These are phyloP conservation scores for Brachionus plicatilis DNA, from an alignment of 1,140 invertebrate genomes.

Conservation along the genomic window DNA sequence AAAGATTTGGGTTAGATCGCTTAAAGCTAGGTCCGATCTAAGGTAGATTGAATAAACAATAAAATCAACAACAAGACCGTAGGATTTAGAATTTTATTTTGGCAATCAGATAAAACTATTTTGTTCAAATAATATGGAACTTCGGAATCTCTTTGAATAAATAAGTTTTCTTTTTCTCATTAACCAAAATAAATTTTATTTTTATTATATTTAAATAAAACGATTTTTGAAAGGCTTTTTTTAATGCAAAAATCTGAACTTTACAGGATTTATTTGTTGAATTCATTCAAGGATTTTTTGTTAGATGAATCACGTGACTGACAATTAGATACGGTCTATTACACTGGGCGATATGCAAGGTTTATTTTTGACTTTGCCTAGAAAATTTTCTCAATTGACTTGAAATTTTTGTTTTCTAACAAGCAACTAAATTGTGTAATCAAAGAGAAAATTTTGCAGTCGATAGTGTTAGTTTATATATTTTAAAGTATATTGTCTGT, in stretches of 20 bases:
- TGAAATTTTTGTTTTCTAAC: background rate
- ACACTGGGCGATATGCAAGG: background rate
- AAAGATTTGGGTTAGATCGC: too few relatives aligned
- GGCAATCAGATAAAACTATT: too few relatives aligned
- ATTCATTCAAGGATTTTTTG: background rate
- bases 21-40: too few relatives aligned
- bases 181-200: background rate
- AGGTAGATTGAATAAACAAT: too few relatives aligned
- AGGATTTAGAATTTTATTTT: too few relatives aligned
- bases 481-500: background rate
- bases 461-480: background rate
- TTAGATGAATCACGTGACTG: background rate
- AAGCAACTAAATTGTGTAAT: background rate
- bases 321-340: background rate
- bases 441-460: background rate
- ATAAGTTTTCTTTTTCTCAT: background rate
- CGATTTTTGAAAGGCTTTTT: background rate
- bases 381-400: background rate
- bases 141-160: background rate
- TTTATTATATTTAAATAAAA: background rate
- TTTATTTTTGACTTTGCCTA: background rate
- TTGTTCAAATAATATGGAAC: too few relatives aligned
- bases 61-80: too few relatives aligned
- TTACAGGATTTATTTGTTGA: background rate
- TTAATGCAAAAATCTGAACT: background rate